Conservation (phyloP, 2,113 vertebrate genomes). For the Genyomyrus donnyi region DNA sequence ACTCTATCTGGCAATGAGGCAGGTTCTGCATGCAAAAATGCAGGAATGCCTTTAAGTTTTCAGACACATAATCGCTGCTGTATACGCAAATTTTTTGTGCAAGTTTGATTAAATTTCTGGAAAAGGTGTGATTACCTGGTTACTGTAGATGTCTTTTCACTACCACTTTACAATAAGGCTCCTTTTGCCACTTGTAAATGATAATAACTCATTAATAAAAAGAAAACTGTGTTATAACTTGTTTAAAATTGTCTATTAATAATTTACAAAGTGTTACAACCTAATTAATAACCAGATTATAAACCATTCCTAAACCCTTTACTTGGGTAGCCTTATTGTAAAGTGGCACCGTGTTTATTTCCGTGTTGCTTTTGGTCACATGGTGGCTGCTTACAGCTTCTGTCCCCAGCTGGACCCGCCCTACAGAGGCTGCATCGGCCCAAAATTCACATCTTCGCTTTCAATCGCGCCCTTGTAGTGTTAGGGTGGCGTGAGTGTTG, state of each 20-base stretch:
- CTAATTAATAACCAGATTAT: too few species aligned
- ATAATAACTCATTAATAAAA: too few species aligned
- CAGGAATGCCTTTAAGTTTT: not conserved
- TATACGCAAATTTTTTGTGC: not conserved
- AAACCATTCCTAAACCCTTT: too few species aligned
- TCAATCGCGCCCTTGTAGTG: not conserved
- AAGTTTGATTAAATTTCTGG: not conserved
- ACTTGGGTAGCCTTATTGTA: too few species aligned
- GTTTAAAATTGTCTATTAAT: too few species aligned
- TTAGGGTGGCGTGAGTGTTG: not conserved
- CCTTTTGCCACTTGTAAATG: too few species aligned
- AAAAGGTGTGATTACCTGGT: not conserved
- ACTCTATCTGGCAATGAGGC: not conserved
- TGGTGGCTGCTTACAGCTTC: not conserved
- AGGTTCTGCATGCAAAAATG: not conserved
- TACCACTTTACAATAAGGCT: too few species aligned
- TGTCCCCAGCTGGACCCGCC: not conserved
- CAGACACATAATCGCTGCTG: not conserved
- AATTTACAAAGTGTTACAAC: too few species aligned
- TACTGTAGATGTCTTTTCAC: not conserved
- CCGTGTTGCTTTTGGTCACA: not conserved
- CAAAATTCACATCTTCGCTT: not conserved
- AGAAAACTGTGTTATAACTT: too few species aligned
- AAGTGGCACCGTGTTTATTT: not conserved
- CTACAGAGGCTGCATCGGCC: not conserved